Base-by-base conservation (phyloP, 2,113 vertebrate genomes). In the Cephalophus harveyi region DNA sequence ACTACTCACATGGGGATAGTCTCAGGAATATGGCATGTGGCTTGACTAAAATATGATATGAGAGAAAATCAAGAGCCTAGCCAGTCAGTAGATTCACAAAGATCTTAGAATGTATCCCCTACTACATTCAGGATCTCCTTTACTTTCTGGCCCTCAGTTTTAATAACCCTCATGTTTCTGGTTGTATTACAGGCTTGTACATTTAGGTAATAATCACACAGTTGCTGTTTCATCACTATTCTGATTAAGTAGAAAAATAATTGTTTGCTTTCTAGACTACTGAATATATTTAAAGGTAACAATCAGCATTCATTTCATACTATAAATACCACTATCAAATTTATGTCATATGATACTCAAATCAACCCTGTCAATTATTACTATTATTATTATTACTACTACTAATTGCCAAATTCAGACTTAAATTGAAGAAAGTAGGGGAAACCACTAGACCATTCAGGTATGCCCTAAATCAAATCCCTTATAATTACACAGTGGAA, bases 11-110 rank as follows among this genome's bases (percentile, higher is more conserved):
- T 36, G 87, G 97, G 46, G 46, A 90, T 85, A 95, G 48, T 85
- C 48, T 50, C 81, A 85, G 81, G 59, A 93, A 9, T 46, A 15
- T 28, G 90, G 95, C 50, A 46, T 16, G n/a, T 33, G 64, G 33
- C 46, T 94, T 90, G 74, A 85, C 52, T 76, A 12, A 92, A 94
- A 91, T 76, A 76, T 57, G 74, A 95, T 67, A 89, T 76, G 88
- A 90, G 43, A 92, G 85, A 92, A 92, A 91, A 95, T 17, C n/a
- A 93, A 92, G 71, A 96, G 52, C 15, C 43, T 84, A 40, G 25
- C 30, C 48, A 86, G 89, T 16, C 52, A 86, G 91, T 16, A 67
- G 81, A 71, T 59, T 95, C 81, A 93, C 48, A 60, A 43, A 95
- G 21, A 10, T 87, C 62, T 94, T 87, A 54, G 74, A 71, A 67